Percentiles rank a stretch among this genome's conserved stretches.
Evolutionary conservation across 2,888 invertebrate species (phyloP).

Genomic region (Halictus ligatus): DNA sequence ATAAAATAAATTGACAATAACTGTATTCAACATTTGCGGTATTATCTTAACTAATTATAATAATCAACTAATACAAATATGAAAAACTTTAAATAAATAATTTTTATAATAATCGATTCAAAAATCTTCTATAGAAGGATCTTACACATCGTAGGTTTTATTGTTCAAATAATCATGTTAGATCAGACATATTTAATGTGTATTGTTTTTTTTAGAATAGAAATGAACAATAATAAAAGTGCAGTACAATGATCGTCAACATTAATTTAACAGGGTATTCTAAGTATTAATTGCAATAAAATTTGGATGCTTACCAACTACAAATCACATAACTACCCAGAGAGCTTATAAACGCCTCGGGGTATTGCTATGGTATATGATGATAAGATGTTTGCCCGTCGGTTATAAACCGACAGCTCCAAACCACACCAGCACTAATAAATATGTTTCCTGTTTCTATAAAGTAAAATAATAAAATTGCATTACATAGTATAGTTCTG

Average conservation of each 20-base stretch:
- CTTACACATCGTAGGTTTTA: background rate
- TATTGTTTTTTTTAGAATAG: background rate
- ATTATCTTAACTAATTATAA: constrained; percentile 6
- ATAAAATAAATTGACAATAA: constrained; percentile 30
- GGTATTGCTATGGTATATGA: constrained; percentile 76
- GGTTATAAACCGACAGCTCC: constrained; percentile 77
- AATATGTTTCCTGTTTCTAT: constrained; percentile 74
- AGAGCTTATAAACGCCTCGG: constrained; percentile 81
- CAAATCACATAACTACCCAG: constrained; percentile 84
- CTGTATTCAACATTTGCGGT: background rate
- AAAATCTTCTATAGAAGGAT: background rate
- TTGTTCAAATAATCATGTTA: background rate
- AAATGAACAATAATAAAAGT: background rate
- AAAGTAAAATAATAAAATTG: constrained; percentile 40
- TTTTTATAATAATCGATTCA: background rate
- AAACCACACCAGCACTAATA: constrained; percentile 80
- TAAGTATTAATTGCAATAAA: background rate
- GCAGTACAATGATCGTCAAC: background rate
- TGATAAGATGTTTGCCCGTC: constrained; percentile 75
- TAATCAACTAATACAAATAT: background rate
- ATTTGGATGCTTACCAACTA: constrained; percentile 83
- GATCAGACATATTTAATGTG: background rate
- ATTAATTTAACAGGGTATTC: constrained; percentile 79
- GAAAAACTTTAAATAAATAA: background rate
- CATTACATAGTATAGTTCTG: constrained; percentile 11